Evolutionary conservation across 2,888 invertebrate species (phyloP).

Genomic region (Lepidocyrtinus sp.): DNA sequence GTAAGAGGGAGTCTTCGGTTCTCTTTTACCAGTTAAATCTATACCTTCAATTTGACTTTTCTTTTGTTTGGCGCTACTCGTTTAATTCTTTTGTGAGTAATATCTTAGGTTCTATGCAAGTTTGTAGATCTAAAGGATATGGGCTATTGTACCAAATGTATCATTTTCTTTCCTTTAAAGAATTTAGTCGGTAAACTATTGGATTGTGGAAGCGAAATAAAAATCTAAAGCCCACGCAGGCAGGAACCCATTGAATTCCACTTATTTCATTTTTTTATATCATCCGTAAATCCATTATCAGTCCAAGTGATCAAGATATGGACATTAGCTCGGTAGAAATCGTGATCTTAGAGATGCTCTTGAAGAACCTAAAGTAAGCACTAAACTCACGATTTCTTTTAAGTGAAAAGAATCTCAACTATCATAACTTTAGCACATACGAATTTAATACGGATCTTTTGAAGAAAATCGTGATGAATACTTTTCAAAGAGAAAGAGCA

Average conservation of each 20-base stretch:
- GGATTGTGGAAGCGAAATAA: too few relatives aligned
- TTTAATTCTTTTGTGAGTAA: conserved; percentile 55
- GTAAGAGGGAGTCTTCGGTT: not conserved
- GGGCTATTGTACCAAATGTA: not conserved
- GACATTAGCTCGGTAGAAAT: conserved; percentile 25
- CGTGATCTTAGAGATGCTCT: conserved; percentile 37
- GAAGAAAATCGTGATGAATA: not conserved
- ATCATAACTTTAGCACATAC: not conserved
- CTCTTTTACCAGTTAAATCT: not conserved
- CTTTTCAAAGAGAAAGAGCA: not conserved
- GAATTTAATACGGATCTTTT: not conserved
- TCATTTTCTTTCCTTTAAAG: not conserved
- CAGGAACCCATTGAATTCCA: not conserved
- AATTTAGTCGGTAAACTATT: not conserved
- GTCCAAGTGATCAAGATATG: not conserved
- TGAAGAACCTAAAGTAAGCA: not conserved
- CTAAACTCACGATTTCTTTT: not conserved
- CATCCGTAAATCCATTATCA: not conserved
- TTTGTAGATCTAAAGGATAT: not conserved
- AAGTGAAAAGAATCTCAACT: not conserved
- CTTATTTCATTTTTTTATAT: not conserved
- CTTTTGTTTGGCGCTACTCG: conserved; percentile 43
- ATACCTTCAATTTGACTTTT: conserved; percentile 2
- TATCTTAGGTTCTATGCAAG: not conserved
- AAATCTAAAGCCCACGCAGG: not conserved